These are phyloP conservation scores for Upupa epops DNA, from an alignment of 2,113 vertebrate species.

Conservation along the genomic window DNA sequence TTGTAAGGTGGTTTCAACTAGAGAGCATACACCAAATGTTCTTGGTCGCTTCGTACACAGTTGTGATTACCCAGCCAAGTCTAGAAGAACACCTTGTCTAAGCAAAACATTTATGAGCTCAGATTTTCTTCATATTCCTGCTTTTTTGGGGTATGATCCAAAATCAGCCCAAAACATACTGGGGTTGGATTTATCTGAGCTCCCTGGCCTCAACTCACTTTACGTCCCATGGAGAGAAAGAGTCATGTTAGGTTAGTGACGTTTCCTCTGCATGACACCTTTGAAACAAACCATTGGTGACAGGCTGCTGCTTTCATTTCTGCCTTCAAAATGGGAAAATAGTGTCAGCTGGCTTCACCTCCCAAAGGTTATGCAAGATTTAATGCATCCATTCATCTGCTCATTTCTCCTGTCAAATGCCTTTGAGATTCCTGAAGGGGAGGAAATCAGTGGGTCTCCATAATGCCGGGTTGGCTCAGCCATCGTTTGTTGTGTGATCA, in stretches of 20 bases:
- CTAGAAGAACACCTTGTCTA: neutral
- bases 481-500: neutral
- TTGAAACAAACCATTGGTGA: neutral
- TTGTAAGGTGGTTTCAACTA: neutral
- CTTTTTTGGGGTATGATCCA: neutral
- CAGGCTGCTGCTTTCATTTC: slow-evolving; percentile 8
- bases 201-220: accelerated
- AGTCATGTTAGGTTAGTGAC: neutral
- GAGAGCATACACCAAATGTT: neutral
- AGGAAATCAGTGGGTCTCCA: neutral
- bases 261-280: neutral
- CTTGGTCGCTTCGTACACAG: neutral
- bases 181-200: neutral
- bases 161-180: neutral
- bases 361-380: slow-evolving; percentile 12
- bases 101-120: neutral
- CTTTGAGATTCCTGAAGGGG: neutral
- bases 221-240: neutral
- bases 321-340: slow-evolving; percentile 26
- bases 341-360: neutral
- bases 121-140: neutral
- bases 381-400: neutral
- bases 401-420: neutral
- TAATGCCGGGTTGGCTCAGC: neutral
- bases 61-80: neutral